Evolutionary conservation across 2,113 vertebrate genomes (phyloP).

Genomic region (Misgurnus anguillicaudatus): DNA sequence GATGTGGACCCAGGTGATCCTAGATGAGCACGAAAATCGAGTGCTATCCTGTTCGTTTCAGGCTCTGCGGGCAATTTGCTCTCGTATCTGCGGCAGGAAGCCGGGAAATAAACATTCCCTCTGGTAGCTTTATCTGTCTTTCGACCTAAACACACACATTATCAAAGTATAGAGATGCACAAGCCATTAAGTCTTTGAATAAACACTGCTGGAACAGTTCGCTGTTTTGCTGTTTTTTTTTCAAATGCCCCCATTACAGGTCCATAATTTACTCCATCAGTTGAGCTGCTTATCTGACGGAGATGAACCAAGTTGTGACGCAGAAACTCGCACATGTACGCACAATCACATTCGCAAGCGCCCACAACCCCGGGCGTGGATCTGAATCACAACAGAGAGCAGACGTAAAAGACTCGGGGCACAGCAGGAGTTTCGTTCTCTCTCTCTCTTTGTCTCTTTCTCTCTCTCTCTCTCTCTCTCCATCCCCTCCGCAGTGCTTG

Average conservation of each 20-base stretch:
- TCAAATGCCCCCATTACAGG: not conserved
- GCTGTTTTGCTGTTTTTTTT: too few species aligned
- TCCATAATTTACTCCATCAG: not conserved
- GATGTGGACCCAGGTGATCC: constrained; percentile 8
- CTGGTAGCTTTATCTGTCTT: not conserved
- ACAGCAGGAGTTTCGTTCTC: constrained; percentile 32
- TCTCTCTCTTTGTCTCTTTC: constrained; percentile 1
- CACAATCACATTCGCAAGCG: constrained; percentile 31
- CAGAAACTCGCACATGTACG: constrained; percentile 1
- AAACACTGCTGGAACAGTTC: not conserved
- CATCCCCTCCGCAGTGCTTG: not conserved
- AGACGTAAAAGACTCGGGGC: not conserved
- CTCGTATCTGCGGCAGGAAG: constrained; percentile 26
- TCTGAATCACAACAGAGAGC: constrained; percentile 40
- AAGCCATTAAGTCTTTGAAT: constrained; percentile 14
- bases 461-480: constrained; percentile 11
- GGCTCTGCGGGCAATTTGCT: constrained; percentile 17
- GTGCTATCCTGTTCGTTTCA: not conserved
- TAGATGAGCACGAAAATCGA: constrained; percentile 7
- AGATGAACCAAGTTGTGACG: constrained; percentile 19
- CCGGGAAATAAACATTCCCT: constrained; percentile 21
- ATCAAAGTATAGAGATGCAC: not conserved
- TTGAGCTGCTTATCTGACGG: not conserved
- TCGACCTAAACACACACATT: not conserved
- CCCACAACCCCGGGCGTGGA: constrained; percentile 19